Evolutionary conservation across 1,140 invertebrate species (phyloP).

Genomic region (Drosophila repleta): DNA sequence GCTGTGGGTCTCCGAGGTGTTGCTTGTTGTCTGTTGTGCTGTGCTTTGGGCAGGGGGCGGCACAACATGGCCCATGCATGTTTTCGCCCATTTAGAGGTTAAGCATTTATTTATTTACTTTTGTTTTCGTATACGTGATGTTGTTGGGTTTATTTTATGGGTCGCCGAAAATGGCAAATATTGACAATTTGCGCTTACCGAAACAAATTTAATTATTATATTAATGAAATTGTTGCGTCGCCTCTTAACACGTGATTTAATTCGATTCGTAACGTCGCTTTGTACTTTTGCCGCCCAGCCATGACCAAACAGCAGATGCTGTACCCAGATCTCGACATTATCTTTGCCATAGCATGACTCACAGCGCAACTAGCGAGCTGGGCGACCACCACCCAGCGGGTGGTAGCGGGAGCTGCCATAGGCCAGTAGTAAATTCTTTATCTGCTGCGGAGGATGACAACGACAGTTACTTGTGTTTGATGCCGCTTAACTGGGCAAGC

Average conservation of each 20-base stretch:
- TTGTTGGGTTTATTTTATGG: slow-evolving; percentile 50
- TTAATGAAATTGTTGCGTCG: slow-evolving; percentile 34
- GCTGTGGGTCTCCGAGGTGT: slow-evolving; percentile 48
- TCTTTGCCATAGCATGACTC: slow-evolving; percentile 61
- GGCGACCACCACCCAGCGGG: neutral
- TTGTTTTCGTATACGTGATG: neutral
- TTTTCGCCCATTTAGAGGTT: slow-evolving; percentile 59
- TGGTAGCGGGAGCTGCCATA: too few relatives aligned
- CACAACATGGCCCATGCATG: slow-evolving; percentile 43
- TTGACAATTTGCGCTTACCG: slow-evolving; percentile 38
- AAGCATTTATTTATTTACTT: slow-evolving; percentile 65
- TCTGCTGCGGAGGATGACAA: slow-evolving; percentile 43
- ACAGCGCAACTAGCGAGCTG: slow-evolving; percentile 2
- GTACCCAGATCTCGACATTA: slow-evolving; percentile 45
- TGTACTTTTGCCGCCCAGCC: slow-evolving; percentile 31
- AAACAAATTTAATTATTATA: slow-evolving; percentile 31
- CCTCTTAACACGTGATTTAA: slow-evolving; percentile 39
- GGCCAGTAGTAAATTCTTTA: slow-evolving; percentile 47
- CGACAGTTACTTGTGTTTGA: slow-evolving; percentile 77
- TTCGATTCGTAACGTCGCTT: slow-evolving; percentile 32
- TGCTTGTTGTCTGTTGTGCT: slow-evolving; percentile 49
- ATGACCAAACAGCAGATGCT: slow-evolving; percentile 9
- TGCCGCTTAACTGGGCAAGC: slow-evolving; percentile 37
- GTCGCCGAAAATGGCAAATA: slow-evolving; percentile 73
- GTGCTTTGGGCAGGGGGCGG: slow-evolving; percentile 8